Base-by-base conservation (phyloP, 1,140 invertebrate genomes). In the Nixonia krombeini region DNA sequence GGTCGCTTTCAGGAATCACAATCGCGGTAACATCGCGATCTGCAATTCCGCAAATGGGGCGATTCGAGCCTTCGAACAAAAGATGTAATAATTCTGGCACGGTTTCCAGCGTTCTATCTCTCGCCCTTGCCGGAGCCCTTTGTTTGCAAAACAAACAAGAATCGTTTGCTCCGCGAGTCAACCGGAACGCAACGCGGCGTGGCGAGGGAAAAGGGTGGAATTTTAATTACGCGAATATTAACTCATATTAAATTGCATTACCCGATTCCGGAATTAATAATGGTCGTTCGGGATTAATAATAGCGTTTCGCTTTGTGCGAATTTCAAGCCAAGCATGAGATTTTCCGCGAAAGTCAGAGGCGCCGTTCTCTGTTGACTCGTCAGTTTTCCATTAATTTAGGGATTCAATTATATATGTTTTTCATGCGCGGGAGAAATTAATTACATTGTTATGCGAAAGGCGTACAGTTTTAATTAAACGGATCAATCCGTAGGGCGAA, bases 81-180 rank as follows among this genome's bases (percentile, higher is more conserved):
- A 84, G 83, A 82, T 82, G 78, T 82, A 84, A 85, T 85, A 85
- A 85, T 83, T 85, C 75, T 81, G 78, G 68, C 63, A 72, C 67
- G 71, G 65, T 73, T 80, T 74, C 69, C 56, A 52, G 62, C 45
- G 41, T 68, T 58, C 55, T 51, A 42, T 52, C 59, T 52, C 61
- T 46, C 65, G 58, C 57, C 56, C 59, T 71, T 66, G 29, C 26
- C 49, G 17, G 35, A 58, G 71, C 76, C 80, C 74, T 79, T 82
- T 84, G 79, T 84, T 84, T 79, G 76, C 80, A 75, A 81, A 80
- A 83, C 82, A 82, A 82, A 82, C 80, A 82, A 79, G 79, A 82
- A 82, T 80, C 79, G 75, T 82, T 83, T 81, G 75, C 78, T 76
- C 52, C 69, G 56, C 61, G 65, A 77, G 73, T 77, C 69, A 52